Conservation (phyloP, 2,113 vertebrate genomes). For the Thomomys bottae region DNA sequence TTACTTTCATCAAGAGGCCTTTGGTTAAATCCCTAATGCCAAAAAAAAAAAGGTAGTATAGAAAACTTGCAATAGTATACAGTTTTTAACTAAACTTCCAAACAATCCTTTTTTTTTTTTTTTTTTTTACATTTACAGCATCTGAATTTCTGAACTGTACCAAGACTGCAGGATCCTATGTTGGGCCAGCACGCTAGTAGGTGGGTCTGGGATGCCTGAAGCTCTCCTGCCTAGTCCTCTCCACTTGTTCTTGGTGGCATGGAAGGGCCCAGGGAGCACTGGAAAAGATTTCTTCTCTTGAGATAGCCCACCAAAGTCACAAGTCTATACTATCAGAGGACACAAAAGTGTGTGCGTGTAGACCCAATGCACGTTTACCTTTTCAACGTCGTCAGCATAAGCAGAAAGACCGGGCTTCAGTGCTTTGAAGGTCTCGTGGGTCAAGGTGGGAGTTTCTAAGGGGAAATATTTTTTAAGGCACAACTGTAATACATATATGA, state of each 20-base stretch:
- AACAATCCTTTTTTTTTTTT: background rate
- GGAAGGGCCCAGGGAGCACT: background rate
- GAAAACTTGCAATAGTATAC: background rate
- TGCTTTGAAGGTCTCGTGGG: slow-evolving; percentile 92
- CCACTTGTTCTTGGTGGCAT: rapidly evolving
- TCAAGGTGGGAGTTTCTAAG: slow-evolving; percentile 89
- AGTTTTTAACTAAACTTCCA: background rate
- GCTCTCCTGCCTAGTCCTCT: background rate
- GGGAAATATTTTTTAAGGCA: slow-evolving; percentile 18
- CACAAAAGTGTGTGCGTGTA: background rate
- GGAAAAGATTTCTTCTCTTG: background rate
- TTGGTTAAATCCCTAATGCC: background rate
- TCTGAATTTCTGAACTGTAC: background rate
- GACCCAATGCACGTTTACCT: slow-evolving; percentile 84
- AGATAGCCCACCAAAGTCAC: background rate
- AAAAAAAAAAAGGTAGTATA: background rate
- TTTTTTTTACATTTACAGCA: background rate
- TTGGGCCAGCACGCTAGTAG: too few species aligned
- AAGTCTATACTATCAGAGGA: background rate
- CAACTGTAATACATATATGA: background rate
- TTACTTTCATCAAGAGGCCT: background rate
- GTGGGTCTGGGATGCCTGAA: too few species aligned
- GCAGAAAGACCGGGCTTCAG: slow-evolving; percentile 95
- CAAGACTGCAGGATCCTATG: background rate
- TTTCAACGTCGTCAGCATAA: slow-evolving; percentile 92